phyloP scores from a whole-genome alignment of 1,140 invertebrate genomes.

The Hypsibius dujardini region DNA sequence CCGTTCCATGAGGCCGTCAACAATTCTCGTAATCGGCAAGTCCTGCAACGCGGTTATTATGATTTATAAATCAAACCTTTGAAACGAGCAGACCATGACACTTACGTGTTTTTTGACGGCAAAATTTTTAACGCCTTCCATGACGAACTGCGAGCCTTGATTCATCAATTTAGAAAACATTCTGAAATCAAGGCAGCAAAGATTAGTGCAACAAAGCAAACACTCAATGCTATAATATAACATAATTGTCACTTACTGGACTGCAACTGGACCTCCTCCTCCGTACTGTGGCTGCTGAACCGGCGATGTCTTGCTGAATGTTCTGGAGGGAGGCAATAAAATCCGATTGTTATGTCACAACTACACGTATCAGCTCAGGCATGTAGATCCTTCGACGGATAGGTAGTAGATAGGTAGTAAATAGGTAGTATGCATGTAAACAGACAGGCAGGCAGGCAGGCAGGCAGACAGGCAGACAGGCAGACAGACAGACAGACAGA shows the following conservation, averaged over 20 bases:
- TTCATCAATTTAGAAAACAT: constrained; percentile 97
- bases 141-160: constrained; percentile 90
- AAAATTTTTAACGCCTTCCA: constrained; percentile 98
- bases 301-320: constrained; percentile 60
- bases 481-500: too few relatives aligned
- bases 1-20: constrained; percentile 74
- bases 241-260: constrained; percentile 32
- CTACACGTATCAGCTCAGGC: too few relatives aligned
- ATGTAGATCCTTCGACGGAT: too few relatives aligned
- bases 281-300: constrained; percentile 49
- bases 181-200: constrained; percentile 33
- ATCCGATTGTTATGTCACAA: too few relatives aligned
- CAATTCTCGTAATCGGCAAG: constrained; percentile 72
- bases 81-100: constrained; percentile 24
- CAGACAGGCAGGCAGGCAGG: too few relatives aligned
- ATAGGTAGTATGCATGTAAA: too few relatives aligned
- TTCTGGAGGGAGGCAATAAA: constrained; percentile 34
- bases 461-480: too few relatives aligned
- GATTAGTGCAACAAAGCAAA: constrained; percentile 5
- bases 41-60: constrained; percentile 41
- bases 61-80: constrained; percentile 3
- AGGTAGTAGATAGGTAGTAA: too few relatives aligned
- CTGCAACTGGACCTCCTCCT: constrained; percentile 86
- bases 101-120: constrained; percentile 88
- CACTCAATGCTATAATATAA: constrained; percentile 13